These are phyloP conservation scores for Corvus cornix DNA, from an alignment of 2,113 vertebrate genomes.

Conservation along the genomic window DNA sequence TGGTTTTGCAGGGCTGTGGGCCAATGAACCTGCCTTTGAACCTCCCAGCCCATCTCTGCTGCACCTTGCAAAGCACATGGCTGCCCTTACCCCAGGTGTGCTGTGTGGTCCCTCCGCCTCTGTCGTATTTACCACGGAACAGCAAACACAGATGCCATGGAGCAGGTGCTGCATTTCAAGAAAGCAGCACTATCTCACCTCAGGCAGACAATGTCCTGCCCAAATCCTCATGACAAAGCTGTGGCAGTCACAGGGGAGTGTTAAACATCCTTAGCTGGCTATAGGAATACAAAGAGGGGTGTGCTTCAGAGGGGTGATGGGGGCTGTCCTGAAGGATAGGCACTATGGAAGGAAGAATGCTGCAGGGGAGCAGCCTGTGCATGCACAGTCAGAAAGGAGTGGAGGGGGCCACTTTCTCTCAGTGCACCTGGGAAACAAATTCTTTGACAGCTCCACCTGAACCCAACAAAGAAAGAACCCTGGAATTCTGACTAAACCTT, in stretches of 20 bases:
- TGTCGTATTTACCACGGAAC: not conserved
- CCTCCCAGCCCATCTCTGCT: not conserved
- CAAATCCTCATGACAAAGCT: not conserved
- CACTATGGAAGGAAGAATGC: not conserved
- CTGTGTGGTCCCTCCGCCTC: not conserved
- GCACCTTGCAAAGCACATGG: accelerated
- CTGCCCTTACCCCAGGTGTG: accelerated
- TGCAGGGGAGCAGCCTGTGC: not conserved
- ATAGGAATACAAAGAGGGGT: not conserved
- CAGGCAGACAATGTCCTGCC: not conserved
- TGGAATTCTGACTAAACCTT: not conserved
- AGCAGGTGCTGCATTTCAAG: not conserved
- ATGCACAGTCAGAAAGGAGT: not conserved
- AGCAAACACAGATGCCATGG: not conserved
- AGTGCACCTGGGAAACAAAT: accelerated
- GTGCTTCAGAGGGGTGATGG: not conserved
- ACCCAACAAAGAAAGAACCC: not conserved
- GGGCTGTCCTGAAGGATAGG: not conserved
- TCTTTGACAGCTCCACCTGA: not conserved
- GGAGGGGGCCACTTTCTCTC: accelerated
- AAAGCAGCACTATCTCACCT: not conserved
- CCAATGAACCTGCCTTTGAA: not conserved
- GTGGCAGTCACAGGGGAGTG: not conserved
- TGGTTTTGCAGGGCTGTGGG: not conserved
- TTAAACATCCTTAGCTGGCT: not conserved